Conservation (phyloP, 2,797 vertebrate species). For the Danio albolineatus region DNA sequence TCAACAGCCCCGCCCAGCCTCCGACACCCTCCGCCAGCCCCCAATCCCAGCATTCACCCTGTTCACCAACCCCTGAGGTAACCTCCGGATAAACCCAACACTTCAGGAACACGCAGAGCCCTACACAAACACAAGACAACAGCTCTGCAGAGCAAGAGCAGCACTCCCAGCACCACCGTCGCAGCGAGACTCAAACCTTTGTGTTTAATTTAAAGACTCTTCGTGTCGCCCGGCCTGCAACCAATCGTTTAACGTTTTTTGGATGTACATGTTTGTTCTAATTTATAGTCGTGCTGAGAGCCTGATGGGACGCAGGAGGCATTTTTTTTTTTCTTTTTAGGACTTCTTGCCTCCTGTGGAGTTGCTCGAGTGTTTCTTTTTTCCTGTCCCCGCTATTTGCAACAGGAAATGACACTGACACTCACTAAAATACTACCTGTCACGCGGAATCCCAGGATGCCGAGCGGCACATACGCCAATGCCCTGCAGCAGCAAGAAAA, state of each 20-base stretch:
- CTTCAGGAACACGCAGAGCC: constrained; percentile 46
- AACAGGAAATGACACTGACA: constrained; percentile 39
- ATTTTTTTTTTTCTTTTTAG: constrained; percentile 16
- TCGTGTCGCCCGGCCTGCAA: constrained; percentile 65
- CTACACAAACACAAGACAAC: constrained; percentile 64
- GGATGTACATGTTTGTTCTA: constrained; percentile 79
- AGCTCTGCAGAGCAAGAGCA: constrained; percentile 61
- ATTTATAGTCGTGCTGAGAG: constrained; percentile 82
- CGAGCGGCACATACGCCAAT: constrained; percentile 38
- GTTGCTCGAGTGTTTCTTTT: constrained; percentile 17
- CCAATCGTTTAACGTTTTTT: constrained; percentile 77
- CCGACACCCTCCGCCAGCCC: constrained; percentile 72
- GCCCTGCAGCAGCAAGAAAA: constrained; percentile 12
- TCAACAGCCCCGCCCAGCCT: constrained; percentile 73
- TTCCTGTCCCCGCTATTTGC: constrained; percentile 37
- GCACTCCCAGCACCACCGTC: constrained; percentile 41
- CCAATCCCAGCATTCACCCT: constrained; percentile 68
- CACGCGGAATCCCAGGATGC: constrained; percentile 25
- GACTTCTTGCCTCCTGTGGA: constrained; percentile 54
- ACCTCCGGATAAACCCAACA: constrained; percentile 60
- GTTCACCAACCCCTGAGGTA: constrained; percentile 68
- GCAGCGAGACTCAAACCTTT: constrained; percentile 35
- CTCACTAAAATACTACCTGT: constrained; percentile 66
- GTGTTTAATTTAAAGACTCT: constrained; percentile 66
- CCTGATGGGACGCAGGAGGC: constrained; percentile 71